Base-by-base conservation (phyloP, 1,140 invertebrate species). In the Saccostrea echinata region DNA sequence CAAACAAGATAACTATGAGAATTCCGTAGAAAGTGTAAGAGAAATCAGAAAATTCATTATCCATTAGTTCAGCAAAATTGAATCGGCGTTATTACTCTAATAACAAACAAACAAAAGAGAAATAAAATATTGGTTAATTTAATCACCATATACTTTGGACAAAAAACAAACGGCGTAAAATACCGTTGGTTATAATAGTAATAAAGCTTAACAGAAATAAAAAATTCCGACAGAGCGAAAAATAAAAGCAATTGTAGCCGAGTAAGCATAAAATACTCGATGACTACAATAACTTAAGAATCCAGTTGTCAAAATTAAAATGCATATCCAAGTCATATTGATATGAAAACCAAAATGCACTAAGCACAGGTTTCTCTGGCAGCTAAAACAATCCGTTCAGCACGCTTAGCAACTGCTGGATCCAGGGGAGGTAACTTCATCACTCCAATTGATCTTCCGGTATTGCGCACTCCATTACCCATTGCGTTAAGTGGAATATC, bases 351-450 rank as follows among this genome's bases (percentile, higher is more conserved):
- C 27, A 2, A 76, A 30, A 76, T 33, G 24, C 68, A 83, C 81
- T 83, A 83, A 21, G 84, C 85, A 88, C 86, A 88, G 9, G 85
- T 86, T 86, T 90, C 86, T n/a, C 87, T 55, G 6, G 88, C 83
- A 53, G 86, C 76, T 18, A 84, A 61, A 53, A 90, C 85, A 64
- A 85, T 84, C 27, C 88, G 55, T 30, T 89, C 88, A 35, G 88
- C 35, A 18, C 88, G 64, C 64, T 87, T 87, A 27, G 85, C 86
- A 0, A 88, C 86, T 12, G 88, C 84, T 4, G 88, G 61, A 16
- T 91, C 91, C 51, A 91, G 61, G 11, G 91, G 91, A 9, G 91
- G 91, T n/a, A 91, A 82, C 76, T 90, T 91, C 91, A 91, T 91
- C 18, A 91, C 76, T 57, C 89, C 86, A 35, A 91, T 86, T 24